Conservation (phyloP, 2,888 invertebrate species). For the Synergus japonicus region DNA sequence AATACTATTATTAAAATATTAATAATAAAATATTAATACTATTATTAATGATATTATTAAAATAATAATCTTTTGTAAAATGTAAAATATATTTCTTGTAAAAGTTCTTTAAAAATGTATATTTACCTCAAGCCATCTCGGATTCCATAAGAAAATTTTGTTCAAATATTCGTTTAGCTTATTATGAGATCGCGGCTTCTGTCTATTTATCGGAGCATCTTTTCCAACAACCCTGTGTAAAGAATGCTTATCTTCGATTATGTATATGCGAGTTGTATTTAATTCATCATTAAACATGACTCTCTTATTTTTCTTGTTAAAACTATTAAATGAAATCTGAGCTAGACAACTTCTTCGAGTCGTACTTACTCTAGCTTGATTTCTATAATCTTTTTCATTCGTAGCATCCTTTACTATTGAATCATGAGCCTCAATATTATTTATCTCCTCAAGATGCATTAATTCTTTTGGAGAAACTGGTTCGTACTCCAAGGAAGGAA, state of each 20-base stretch:
- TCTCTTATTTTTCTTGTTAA: conserved; percentile 28
- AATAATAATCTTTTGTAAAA: no score
- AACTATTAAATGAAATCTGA: neutral
- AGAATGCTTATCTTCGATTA: conserved; percentile 60
- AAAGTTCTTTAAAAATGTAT: conserved; percentile 5
- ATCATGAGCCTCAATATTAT: neutral
- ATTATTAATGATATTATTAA: no score
- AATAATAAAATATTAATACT: no score
- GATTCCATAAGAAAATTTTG: conserved; percentile 82
- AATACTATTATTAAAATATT: no score
- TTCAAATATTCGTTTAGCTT: conserved; percentile 76
- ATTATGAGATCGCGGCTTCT: conserved; percentile 12
- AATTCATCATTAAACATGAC: conserved; percentile 40
- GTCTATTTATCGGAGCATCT: conserved; percentile 62
- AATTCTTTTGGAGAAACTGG: neutral
- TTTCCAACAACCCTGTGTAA: conserved; percentile 64
- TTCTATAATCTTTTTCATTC: neutral
- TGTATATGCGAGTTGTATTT: conserved; percentile 51
- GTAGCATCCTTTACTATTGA: conserved; percentile 31
- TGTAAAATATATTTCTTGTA: no score
- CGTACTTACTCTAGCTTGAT: neutral
- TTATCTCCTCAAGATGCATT: neutral
- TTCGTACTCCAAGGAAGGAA: conserved; percentile 10
- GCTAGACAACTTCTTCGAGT: conserved; percentile 13
- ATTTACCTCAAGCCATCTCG: conserved; percentile 81